These are phyloP conservation scores for Caenorhabditis auriculariae DNA, from an alignment of 2,888 invertebrate genomes.

Conservation along the genomic window DNA sequence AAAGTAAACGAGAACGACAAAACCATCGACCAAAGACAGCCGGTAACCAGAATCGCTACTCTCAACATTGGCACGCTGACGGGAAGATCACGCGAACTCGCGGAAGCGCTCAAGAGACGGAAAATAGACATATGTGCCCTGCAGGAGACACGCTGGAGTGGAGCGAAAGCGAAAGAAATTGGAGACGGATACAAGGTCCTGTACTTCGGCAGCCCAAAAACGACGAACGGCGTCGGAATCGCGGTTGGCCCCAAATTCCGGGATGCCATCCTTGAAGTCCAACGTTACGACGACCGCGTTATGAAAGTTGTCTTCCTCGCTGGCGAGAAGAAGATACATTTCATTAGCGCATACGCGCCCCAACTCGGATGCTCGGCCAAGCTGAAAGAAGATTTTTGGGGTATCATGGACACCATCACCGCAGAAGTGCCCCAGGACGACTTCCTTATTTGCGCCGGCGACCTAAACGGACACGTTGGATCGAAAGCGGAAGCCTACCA, in stretches of 20 bases:
- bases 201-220: neutral
- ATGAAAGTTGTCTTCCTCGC: slow-evolving; percentile 5
- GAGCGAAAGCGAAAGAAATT: neutral
- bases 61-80: slow-evolving; percentile 13
- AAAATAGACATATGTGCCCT: slow-evolving; percentile 5
- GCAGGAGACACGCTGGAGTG: slow-evolving; percentile 16
- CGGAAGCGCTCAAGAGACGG: slow-evolving; percentile 2
- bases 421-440: neutral
- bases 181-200: slow-evolving; percentile 1
- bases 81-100: slow-evolving; percentile 5
- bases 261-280: slow-evolving; percentile 2
- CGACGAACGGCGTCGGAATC: slow-evolving; percentile 6
- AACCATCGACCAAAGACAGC: neutral
- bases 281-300: slow-evolving; percentile 7
- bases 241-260: neutral
- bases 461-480: neutral
- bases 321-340: slow-evolving; percentile 1
- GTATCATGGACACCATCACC: neutral
- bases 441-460: neutral
- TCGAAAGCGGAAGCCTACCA: neutral
- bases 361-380: neutral
- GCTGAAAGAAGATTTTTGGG: neutral
- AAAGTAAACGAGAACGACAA: neutral
- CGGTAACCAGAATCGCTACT: slow-evolving; percentile 4
- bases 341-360: slow-evolving; percentile 7